Evolutionary conservation across 92 coral and sea anemone species (phyloP).

Genomic region (Palythoa caribaeorum): DNA sequence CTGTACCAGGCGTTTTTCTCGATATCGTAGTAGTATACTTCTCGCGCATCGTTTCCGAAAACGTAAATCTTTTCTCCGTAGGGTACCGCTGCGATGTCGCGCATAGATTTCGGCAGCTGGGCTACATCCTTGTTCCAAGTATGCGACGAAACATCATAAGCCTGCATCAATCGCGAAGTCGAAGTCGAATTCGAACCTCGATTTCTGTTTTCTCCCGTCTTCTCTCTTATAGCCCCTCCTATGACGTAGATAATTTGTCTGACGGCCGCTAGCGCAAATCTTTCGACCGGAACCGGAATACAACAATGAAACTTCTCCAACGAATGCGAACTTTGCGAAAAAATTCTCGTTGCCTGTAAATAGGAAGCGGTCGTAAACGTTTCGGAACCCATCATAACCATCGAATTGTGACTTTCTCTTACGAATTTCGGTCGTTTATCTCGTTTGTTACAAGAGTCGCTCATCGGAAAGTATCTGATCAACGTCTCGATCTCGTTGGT

Average conservation of each 20-base stretch:
- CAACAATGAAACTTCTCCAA: not conserved
- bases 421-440: too few species aligned
- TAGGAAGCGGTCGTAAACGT: too few species aligned
- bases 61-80: not conserved
- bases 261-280: not conserved
- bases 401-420: too few species aligned
- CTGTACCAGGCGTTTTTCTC: not conserved
- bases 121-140: not conserved
- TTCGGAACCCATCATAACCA: too few species aligned
- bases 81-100: not conserved
- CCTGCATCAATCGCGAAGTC: not conserved
- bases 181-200: not conserved
- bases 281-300: not conserved
- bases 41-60: not conserved
- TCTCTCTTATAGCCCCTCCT: not conserved
- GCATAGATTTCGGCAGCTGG: not conserved
- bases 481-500: too few species aligned
- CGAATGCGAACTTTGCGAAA: too few species aligned
- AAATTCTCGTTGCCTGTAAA: too few species aligned
- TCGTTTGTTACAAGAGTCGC: too few species aligned
- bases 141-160: not conserved
- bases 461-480: too few species aligned
- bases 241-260: not conserved
- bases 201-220: too few species aligned
- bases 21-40: not conserved